Percentiles rank a stretch among this genome's conserved stretches.
These are phyloP conservation scores for Aldrovandia affinis DNA, from an alignment of 2,797 vertebrate species.

Conservation along the genomic window DNA sequence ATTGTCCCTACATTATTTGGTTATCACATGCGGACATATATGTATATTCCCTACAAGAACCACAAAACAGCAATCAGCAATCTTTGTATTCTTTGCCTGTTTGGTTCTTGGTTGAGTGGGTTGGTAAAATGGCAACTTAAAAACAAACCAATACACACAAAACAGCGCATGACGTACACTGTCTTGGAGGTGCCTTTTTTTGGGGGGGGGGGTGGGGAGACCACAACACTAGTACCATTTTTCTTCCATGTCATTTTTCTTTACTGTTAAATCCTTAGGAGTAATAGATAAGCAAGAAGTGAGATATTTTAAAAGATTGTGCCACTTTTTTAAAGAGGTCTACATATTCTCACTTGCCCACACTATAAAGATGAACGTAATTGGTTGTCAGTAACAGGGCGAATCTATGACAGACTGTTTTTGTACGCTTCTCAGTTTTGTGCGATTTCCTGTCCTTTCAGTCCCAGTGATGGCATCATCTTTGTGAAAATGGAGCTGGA, in stretches of 20 bases:
- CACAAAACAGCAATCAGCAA: no score
- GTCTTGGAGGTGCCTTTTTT: neutral
- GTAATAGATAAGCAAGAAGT: neutral
- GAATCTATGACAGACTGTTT: neutral
- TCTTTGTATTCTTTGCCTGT: no score
- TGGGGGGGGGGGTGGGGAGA: neutral
- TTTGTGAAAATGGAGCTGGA: neutral
- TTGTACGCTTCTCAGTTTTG: neutral
- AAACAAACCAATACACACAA: no score
- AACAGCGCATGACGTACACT: no score
- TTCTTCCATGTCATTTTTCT: neutral
- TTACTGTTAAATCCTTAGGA: neutral
- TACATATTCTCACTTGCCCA: neutral
- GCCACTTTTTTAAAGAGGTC: neutral
- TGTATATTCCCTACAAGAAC: no score
- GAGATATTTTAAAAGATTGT: neutral
- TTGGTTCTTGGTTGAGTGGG: neutral
- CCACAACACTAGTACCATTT: no score
- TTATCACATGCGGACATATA: no score
- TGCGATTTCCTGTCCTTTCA: neutral
- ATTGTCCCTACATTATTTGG: no score
- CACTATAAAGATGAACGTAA: neutral
- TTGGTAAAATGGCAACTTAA: no score
- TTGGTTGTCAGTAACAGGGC: neutral
- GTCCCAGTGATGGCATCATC: neutral